Conservation (phyloP, 2,888 invertebrate species). For the Melieria crassipennis region DNA sequence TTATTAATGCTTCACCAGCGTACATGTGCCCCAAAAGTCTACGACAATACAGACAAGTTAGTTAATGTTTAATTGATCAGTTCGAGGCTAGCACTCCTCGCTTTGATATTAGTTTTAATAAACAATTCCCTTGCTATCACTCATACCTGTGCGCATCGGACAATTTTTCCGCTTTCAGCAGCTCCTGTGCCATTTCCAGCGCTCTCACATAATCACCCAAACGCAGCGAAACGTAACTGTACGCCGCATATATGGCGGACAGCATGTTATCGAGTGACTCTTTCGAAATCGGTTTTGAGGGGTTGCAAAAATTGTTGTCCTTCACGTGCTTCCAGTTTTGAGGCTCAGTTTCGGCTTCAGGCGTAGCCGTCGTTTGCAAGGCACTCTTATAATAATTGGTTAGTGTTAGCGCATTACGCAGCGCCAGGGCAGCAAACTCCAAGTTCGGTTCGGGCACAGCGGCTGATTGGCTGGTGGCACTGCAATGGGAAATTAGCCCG, state of each 20-base stretch:
- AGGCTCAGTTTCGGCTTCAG: slow-evolving; percentile 35
- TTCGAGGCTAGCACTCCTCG: background rate
- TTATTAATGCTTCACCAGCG: slow-evolving; percentile 86
- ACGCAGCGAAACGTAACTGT: slow-evolving; percentile 85
- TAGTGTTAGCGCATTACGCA: slow-evolving; percentile 78
- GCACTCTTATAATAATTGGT: slow-evolving; percentile 49
- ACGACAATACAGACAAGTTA: slow-evolving; percentile 39
- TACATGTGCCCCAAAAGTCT: slow-evolving; percentile 89
- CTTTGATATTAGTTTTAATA: background rate
- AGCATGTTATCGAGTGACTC: slow-evolving; percentile 72
- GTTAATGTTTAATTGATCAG: background rate
- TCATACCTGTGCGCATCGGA: slow-evolving; percentile 76
- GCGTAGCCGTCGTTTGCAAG: slow-evolving; percentile 5
- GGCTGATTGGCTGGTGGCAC: slow-evolving; percentile 70
- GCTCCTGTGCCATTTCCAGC: slow-evolving; percentile 78
- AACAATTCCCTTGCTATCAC: background rate
- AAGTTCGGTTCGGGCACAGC: slow-evolving; percentile 88
- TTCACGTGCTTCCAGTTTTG: slow-evolving; percentile 63
- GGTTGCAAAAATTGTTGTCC: slow-evolving; percentile 67
- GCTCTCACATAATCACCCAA: slow-evolving; percentile 85
- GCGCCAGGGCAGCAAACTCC: slow-evolving; percentile 89
- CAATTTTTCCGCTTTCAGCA: slow-evolving; percentile 77
- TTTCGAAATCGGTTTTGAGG: slow-evolving; percentile 73
- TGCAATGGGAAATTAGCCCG: no score
- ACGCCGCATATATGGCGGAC: slow-evolving; percentile 78